Percentiles rank a stretch among this genome's conserved stretches.
Conservation (phyloP, 2,888 invertebrate genomes). For the Epirrhoe alternata region DNA sequence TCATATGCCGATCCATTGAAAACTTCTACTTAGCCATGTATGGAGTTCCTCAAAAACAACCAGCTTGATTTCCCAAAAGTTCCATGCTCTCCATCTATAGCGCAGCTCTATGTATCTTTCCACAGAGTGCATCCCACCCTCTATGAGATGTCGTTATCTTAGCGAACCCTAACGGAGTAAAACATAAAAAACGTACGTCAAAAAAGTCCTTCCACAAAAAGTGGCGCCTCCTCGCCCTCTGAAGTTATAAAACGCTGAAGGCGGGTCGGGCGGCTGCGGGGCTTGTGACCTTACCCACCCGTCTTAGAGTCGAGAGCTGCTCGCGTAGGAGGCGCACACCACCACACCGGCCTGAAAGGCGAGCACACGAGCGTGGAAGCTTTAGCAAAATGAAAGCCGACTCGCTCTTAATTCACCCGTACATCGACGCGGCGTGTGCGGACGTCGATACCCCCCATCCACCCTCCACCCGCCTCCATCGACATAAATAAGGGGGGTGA, state of each 20-base stretch:
- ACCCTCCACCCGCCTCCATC: slow-evolving; percentile 60
- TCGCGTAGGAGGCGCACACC: slow-evolving; percentile 63
- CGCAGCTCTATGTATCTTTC: slow-evolving; percentile 61
- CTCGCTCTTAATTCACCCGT: slow-evolving; percentile 84
- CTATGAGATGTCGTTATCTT: slow-evolving; percentile 82
- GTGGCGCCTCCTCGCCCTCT: slow-evolving; percentile 77
- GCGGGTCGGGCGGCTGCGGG: slow-evolving; percentile 59
- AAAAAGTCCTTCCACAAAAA: slow-evolving; percentile 85
- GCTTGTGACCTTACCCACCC: slow-evolving; percentile 68
- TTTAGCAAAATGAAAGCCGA: slow-evolving; percentile 85
- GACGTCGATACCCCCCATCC: slow-evolving; percentile 67
- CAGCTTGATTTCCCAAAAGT: slow-evolving; percentile 14
- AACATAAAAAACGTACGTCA: slow-evolving; percentile 85
- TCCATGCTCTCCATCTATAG: slow-evolving; percentile 35
- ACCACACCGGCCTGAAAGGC: slow-evolving; percentile 74
- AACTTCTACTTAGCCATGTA: slow-evolving; percentile 7
- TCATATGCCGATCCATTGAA: slow-evolving; percentile 15
- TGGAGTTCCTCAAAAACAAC: slow-evolving; percentile 9
- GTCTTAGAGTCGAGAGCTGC: slow-evolving; percentile 70
- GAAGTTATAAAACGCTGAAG: slow-evolving; percentile 81
- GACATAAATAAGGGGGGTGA: slow-evolving; percentile 82
- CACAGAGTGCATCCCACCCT: slow-evolving; percentile 69
- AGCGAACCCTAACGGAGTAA: slow-evolving; percentile 82
- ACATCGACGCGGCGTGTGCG: slow-evolving; percentile 73
- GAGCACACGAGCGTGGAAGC: slow-evolving; percentile 83